Conservation (phyloP, 2,113 vertebrate genomes). For the Rhinichthys klamathensis region DNA sequence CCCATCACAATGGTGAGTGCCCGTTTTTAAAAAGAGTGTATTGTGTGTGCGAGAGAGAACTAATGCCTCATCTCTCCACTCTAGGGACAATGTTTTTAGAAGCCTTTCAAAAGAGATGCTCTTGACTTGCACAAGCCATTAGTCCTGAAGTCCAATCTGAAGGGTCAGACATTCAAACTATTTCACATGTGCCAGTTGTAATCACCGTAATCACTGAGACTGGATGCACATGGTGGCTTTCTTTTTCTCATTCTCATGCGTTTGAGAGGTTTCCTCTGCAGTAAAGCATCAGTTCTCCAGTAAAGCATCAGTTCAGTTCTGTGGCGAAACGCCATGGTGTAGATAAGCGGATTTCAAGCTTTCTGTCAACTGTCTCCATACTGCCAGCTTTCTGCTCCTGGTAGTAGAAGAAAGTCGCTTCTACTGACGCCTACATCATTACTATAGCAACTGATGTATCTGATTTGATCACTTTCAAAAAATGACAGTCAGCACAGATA, state of each 20-base stretch:
- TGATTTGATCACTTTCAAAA: constrained; percentile 15
- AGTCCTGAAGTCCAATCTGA: neutral
- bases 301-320: constrained; percentile 24
- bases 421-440: neutral
- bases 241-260: neutral
- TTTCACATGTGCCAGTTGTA: neutral
- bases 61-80: neutral
- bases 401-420: constrained; percentile 5
- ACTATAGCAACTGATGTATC: constrained; percentile 2
- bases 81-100: constrained; percentile 11
- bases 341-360: constrained; percentile 41
- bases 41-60: neutral
- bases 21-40: neutral
- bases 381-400: constrained; percentile 13
- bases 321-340: neutral
- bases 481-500: neutral
- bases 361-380: constrained; percentile 21
- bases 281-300: neutral
- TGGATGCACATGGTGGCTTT: neutral
- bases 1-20: constrained; percentile 1
- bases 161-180: constrained; percentile 7
- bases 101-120: constrained; percentile 26
- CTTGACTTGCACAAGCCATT: constrained; percentile 6
- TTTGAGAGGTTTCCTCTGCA: constrained; percentile 8
- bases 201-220: neutral